Conservation (phyloP, 1,140 invertebrate genomes). For the Onthophagus taurus region DNA sequence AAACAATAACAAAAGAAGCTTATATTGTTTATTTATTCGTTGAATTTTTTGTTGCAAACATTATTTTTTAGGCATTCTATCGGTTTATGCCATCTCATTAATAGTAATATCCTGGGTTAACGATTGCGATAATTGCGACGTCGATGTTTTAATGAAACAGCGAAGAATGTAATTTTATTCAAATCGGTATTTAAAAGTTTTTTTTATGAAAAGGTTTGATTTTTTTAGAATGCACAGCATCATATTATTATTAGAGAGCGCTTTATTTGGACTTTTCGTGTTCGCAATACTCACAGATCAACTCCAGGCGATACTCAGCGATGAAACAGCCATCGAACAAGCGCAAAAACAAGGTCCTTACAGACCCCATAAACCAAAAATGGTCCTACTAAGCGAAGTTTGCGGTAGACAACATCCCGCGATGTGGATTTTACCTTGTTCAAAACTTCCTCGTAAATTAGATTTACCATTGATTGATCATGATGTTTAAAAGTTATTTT, state of each 20-base stretch:
- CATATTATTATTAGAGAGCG: constrained; percentile 71
- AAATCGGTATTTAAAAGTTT: constrained; percentile 10
- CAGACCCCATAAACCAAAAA: constrained; percentile 55
- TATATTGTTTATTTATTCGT: constrained; percentile 3
- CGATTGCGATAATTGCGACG: constrained; percentile 58
- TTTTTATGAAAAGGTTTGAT: not conserved
- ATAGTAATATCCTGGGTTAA: constrained; percentile 66
- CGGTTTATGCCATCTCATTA: constrained; percentile 59
- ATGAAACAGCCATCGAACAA: constrained; percentile 72
- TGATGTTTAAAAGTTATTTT: constrained; percentile 47
- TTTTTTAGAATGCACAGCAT: constrained; percentile 72
- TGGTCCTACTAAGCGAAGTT: constrained; percentile 64
- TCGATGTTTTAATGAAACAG: constrained; percentile 59
- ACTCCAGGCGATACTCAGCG: constrained; percentile 60
- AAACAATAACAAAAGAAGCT: not conserved
- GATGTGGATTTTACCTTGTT: constrained; percentile 57
- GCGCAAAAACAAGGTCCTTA: constrained; percentile 59
- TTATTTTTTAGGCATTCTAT: constrained; percentile 35
- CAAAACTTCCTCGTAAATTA: constrained; percentile 44
- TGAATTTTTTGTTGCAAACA: not conserved
- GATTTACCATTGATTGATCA: constrained; percentile 50
- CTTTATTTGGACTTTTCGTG: constrained; percentile 84
- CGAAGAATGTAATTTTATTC: constrained; percentile 58
- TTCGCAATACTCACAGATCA: constrained; percentile 84
- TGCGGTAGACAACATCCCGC: constrained; percentile 65